phyloP scores from a whole-genome alignment of 2,797 vertebrate species.

The Acrossocheilus fasciatus region DNA sequence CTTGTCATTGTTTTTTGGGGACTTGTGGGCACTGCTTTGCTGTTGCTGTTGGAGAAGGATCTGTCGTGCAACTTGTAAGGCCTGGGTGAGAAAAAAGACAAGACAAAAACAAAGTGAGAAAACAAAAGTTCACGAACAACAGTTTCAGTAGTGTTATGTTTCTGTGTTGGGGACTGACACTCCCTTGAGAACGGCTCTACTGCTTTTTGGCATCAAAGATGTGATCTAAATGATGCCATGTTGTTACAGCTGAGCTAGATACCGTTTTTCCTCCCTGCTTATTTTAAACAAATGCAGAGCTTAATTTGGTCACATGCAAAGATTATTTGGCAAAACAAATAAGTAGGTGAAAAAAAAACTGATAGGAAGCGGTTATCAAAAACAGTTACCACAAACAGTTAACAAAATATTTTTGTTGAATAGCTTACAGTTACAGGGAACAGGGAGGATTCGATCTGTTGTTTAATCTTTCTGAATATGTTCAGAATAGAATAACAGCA shows the following conservation, averaged over 20 bases:
- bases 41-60: slow-evolving; percentile 91
- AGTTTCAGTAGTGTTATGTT: slow-evolving; percentile 62
- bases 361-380: neutral
- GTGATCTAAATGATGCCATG: slow-evolving; percentile 63
- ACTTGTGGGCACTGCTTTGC: slow-evolving; percentile 85
- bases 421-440: neutral
- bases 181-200: slow-evolving; percentile 64
- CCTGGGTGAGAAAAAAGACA: slow-evolving; percentile 76
- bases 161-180: slow-evolving; percentile 34
- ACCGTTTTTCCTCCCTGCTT: slow-evolving; percentile 53
- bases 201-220: slow-evolving; percentile 61
- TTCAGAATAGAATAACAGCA: neutral
- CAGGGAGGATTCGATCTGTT: neutral
- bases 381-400: neutral
- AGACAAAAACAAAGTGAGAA: slow-evolving; percentile 20
- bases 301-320: slow-evolving; percentile 65
- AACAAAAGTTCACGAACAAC: slow-evolving; percentile 62
- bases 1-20: slow-evolving; percentile 92
- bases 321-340: slow-evolving; percentile 71
- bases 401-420: neutral
- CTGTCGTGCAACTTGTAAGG: slow-evolving; percentile 94
- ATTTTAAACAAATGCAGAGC: slow-evolving; percentile 59
- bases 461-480: neutral
- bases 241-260: slow-evolving; percentile 65
- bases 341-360: slow-evolving; percentile 19